Base-by-base conservation (phyloP, 2,113 vertebrate species). In the Plotosus lineatus region DNA sequence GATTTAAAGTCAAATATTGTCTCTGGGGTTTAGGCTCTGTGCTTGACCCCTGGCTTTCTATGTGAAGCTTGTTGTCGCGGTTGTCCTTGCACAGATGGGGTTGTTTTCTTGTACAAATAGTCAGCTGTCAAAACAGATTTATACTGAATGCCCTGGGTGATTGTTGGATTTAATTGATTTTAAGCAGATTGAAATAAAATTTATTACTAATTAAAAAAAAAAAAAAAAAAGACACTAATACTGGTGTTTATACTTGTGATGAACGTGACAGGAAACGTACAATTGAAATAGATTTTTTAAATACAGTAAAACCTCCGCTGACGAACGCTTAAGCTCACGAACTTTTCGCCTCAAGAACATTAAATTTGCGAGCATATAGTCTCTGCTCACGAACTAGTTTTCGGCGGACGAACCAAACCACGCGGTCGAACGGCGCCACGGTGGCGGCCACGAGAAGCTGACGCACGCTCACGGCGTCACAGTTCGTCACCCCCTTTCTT, bases 91-190 rank as follows among this genome's bases (percentile, higher is more conserved):
- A 72, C 80, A 77, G 77, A 84, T 74, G 60, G 72, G 77, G 72
- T 68, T 80, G 46, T 84, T 50, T 76, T 77, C 51, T 66, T 78
- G 80, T 71, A 86, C 76, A 79, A 83, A 80, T 23, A 74, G 63
- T 80, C 84, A 83, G 81, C 73, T 83, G 84, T 85, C 81, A 83
- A 83, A 83, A 80, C 77, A 83, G 81, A 83, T 76, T 79, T 76
- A 58, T 71, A 69, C 51, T 76, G 72, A 28, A 38, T 10, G 72
- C 77, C 72, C 42, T 19, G 7, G 55, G 78, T 71, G 44, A 31
- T 42, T 75, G 33, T 26, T 0, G 48, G 46, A 66, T 44, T 75
- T 75, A 28, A 81, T 63, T 80, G 77, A 85, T 83, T 83, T 80
- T 72, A 77, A 80, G 19, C 17, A 74, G 63, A 68, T 68, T 76